These are phyloP conservation scores for Scatophagus argus DNA, from an alignment of 2,113 vertebrate species.

Conservation along the genomic window DNA sequence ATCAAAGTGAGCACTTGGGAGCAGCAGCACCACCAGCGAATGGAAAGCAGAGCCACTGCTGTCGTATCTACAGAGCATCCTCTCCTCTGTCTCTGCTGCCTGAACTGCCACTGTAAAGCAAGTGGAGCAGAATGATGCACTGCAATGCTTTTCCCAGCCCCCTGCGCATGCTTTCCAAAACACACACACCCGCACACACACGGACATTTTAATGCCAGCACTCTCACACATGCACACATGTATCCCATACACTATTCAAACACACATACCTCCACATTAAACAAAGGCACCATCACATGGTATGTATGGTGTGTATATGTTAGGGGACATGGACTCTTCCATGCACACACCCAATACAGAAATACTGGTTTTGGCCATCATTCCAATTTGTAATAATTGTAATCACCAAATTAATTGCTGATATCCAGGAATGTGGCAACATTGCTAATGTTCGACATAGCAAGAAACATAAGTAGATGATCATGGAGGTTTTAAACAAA, in stretches of 20 bases:
- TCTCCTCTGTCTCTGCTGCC: slow-evolving; percentile 41
- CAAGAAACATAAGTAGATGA: background rate
- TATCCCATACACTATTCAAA: slow-evolving; percentile 10
- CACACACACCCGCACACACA: slow-evolving; percentile 33
- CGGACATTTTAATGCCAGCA: slow-evolving; percentile 14
- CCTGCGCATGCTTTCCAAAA: slow-evolving; percentile 30
- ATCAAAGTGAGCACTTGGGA: slow-evolving; percentile 63
- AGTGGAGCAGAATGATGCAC: slow-evolving; percentile 86
- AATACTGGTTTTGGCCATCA: background rate
- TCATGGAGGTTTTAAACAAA: background rate
- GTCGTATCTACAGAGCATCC: slow-evolving; percentile 45
- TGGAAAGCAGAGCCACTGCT: slow-evolving; percentile 39
- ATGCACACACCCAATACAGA: background rate
- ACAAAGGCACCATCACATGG: background rate
- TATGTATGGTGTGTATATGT: slow-evolving; percentile 1
- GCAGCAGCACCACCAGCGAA: slow-evolving; percentile 47
- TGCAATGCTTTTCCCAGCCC: slow-evolving; percentile 67
- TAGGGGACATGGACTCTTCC: slow-evolving; percentile 13
- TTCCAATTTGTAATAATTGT: background rate
- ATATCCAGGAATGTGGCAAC: background rate
- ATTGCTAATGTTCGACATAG: background rate
- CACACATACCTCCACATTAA: slow-evolving; percentile 30
- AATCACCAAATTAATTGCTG: background rate
- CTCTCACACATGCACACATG: slow-evolving; percentile 11
- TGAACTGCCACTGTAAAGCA: slow-evolving; percentile 69